Evolutionary conservation across 2,888 invertebrate genomes (phyloP), one percentile per base, ranked within the genome.

Genomic region (Thereva unica): DNA sequence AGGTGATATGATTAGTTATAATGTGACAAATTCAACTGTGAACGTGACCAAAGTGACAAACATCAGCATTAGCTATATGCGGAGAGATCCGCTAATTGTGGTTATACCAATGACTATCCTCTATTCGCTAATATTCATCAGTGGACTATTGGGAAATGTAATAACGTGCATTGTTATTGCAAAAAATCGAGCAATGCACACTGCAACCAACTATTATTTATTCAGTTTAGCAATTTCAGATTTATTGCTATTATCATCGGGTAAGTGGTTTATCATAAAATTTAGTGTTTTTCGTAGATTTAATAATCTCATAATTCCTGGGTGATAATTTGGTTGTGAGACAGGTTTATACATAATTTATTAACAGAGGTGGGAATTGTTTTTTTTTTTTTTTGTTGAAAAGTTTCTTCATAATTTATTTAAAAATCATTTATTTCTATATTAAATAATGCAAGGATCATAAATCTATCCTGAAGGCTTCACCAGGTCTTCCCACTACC

Each of bases 171-270:
- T 90, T 61, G 91, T 92, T 12, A 92, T 92, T 70, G 84, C 87
- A 7, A 83, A 85, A 56, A 91, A 91, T 78, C 87, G 87, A 73
- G 87, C 87, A 73, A 89, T 92, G 89, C 90, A 90, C 73, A 87
- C 88, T 5, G 87, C 87, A 0, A 88, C 88, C 1, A 89, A 89
- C 75, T 88, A 87, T 76, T 92, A 92, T 75, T 81, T 92, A 65
- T 91, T 92, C 80, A 91, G 89, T 78, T 81, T 91, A 75, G 90
- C 92, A 0, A 84, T 92, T 68, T 91, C 91, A 7, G 92, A 92
- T 78, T 82, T 92, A 34, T 80, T 91, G 8, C 80, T 91, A 35
- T 80, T 92, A 10, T 78, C 90, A 5, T 85, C 89, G 59, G 92
- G 92, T 4, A 84, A 70, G 71, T 67, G 40, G 88, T 88, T 6